Evolutionary conservation across 30 jellyfish, hydroid and myxozoan genomes (phyloP), one percentile per base, ranked within the genome.

Genomic region (Cassiopea xamachana): DNA sequence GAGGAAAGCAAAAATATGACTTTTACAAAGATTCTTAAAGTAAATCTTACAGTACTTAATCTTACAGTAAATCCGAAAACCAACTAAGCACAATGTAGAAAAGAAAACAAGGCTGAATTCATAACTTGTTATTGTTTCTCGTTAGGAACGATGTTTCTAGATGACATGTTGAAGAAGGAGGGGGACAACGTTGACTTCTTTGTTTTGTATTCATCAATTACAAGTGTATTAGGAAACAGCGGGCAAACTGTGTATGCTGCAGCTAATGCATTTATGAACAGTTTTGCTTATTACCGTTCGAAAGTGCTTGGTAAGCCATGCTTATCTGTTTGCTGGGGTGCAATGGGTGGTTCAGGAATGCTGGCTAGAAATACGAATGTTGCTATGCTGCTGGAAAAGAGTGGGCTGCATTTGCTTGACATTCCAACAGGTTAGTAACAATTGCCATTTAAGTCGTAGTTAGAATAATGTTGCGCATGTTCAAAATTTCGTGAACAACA

Each of bases 331-430:
- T 90, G 97, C 72, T 90, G 97, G 97, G 97, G 97, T n/a, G 97
- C 97, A 1, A 90, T 90, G 97, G 97, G 97, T 39, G 97, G 97
- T 10, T 84, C 92, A 51, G 97, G 97, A 72, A 90, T 90, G 48
- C 82, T 90, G 48, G 97, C 85, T 70, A 74, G 97, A 12, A 82
- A 90, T 61, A 60, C 79, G 62, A 90, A 90, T 47, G 91, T 82
- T 48, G 97, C 97, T 14, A 16, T 61, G 73, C 19, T 90, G 17
- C 80, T 90, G 43, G 97, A 90, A 75, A 81, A 82, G 46, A 43
- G 88, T 73, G 97, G 97, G 74, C 67, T 90, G 51, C 97, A 90
- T 62, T 46, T 90, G 0, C 92, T 90, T 3, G 88, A 82, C 84
- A 82, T 90, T 51, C 92, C 90, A 73, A 82, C 69, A 50, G 97